Conservation (phyloP, 1,140 invertebrate genomes). For the Pemphigus obesinymphae region DNA sequence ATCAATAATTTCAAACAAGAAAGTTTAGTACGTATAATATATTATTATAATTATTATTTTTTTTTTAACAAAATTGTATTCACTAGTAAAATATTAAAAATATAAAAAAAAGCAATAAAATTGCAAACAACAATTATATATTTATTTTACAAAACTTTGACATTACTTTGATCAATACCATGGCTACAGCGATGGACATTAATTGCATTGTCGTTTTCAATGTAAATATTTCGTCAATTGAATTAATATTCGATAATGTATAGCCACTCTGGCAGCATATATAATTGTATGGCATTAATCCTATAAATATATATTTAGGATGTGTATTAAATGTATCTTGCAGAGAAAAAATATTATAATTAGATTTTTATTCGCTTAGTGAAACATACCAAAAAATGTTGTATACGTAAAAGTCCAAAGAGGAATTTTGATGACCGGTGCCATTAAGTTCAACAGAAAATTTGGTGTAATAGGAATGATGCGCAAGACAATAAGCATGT, state of each 20-base stretch:
- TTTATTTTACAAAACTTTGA: conserved; percentile 33
- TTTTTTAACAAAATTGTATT: no score
- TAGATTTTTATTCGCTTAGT: background rate
- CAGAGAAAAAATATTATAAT: background rate
- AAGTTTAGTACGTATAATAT: no score
- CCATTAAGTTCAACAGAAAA: conserved; percentile 6
- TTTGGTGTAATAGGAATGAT: conserved; percentile 19
- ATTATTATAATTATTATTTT: no score
- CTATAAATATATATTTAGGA: background rate
- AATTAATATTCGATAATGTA: background rate
- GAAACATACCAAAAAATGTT: conserved; percentile 20
- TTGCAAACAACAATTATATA: background rate
- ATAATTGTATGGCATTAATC: conserved; percentile 34
- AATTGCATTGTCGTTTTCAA: conserved; percentile 17
- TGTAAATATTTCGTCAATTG: conserved; percentile 25
- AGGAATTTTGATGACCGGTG: background rate
- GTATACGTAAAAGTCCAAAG: conserved; percentile 23
- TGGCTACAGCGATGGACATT: conserved; percentile 4
- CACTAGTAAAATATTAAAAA: no score
- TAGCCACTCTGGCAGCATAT: conserved; percentile 24
- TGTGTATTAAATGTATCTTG: no score
- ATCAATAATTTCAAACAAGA: no score
- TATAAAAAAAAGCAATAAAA: background rate
- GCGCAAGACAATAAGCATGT: background rate
- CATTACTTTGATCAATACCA: background rate